These are phyloP conservation scores for Aphelenchoides fujianensis DNA, from an alignment of 1,140 invertebrate species.

Conservation along the genomic window DNA sequence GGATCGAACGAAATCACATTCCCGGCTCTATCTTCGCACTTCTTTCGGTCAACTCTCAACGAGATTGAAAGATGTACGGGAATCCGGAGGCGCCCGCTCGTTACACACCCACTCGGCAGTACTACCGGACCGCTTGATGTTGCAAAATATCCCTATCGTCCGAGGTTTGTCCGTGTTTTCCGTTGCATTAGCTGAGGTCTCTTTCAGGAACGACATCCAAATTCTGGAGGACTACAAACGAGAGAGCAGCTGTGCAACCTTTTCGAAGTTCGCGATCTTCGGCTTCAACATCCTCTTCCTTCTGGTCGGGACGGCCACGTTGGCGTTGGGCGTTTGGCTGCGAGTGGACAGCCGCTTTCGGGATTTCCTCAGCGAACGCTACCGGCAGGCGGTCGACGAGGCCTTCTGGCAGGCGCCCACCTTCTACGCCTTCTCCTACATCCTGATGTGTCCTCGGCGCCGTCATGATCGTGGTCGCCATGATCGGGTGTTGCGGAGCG, in stretches of 20 bases:
- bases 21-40: too few species aligned
- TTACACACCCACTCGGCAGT: background rate
- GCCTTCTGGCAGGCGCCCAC: constrained; percentile 62
- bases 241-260: constrained; percentile 23
- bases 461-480: constrained; percentile 55
- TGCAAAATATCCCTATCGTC: background rate
- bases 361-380: constrained; percentile 60
- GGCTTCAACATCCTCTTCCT: constrained; percentile 35
- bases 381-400: constrained; percentile 59
- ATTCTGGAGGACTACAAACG: constrained; percentile 25
- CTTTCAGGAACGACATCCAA: background rate
- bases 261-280: constrained; percentile 36
- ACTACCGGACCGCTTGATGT: background rate
- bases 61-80: too few species aligned
- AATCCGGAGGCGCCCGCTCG: background rate
- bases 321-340: constrained; percentile 56
- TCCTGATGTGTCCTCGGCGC: constrained; percentile 58
- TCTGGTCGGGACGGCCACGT: constrained; percentile 47
- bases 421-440: constrained; percentile 58
- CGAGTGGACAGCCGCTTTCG: constrained; percentile 59
- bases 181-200: background rate
- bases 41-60: too few species aligned
- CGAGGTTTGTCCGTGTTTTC: background rate
- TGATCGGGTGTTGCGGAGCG: constrained; percentile 60
- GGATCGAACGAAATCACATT: too few species aligned